Conservation (phyloP, 2,113 vertebrate genomes). For the Sarotherodon lohbergeri region DNA sequence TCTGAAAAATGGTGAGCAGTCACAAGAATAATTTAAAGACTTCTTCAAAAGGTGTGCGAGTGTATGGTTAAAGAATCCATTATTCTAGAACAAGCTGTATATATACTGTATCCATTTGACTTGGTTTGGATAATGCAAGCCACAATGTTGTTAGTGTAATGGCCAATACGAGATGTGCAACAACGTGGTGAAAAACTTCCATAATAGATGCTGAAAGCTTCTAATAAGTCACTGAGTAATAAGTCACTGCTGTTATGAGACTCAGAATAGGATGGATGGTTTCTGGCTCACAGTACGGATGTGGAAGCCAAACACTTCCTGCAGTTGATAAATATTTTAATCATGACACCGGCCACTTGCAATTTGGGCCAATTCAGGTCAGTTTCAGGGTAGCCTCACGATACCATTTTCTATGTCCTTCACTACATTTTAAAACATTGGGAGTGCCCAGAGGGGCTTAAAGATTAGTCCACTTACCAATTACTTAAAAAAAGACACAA, state of each 20-base stretch:
- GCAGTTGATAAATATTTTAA: constrained; percentile 27
- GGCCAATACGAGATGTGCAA: neutral
- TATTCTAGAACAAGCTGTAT: neutral
- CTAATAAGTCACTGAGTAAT: neutral
- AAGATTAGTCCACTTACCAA: neutral
- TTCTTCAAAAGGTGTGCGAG: neutral
- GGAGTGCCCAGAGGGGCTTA: neutral
- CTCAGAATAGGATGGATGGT: constrained; percentile 6
- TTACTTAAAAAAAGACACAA: neutral
- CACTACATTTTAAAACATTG: neutral
- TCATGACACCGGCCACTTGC: neutral
- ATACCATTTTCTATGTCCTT: neutral
- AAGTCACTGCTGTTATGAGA: neutral
- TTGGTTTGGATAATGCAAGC: constrained; percentile 5
- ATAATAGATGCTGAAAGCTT: constrained; percentile 31
- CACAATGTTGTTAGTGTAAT: constrained; percentile 29
- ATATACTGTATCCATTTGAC: neutral
- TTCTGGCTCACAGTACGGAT: neutral
- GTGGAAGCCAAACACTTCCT: constrained; percentile 14
- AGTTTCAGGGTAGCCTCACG: neutral
- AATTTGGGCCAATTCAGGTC: neutral
- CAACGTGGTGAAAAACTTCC: neutral
- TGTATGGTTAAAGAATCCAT: neutral
- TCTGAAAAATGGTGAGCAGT: neutral
- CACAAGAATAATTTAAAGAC: neutral